Evolutionary conservation across 2,113 vertebrate species (phyloP).

Genomic region (Cyphomyrus discorhynchus): DNA sequence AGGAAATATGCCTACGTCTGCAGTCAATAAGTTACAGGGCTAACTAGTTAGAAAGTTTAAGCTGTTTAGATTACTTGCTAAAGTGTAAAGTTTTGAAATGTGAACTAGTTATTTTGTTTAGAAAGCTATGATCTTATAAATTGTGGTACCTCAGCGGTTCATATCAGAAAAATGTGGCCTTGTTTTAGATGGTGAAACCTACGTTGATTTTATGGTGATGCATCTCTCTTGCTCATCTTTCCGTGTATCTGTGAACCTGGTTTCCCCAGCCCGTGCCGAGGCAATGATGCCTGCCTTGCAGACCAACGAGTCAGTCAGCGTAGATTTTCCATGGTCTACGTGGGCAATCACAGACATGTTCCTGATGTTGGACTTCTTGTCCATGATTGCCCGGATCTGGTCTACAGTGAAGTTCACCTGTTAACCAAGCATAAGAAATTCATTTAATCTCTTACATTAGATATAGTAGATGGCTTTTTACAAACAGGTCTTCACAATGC

Average conservation of each 20-base stretch:
- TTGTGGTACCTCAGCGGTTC: neutral
- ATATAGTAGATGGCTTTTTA: neutral
- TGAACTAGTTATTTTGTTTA: neutral
- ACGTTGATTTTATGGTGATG: slow-evolving; percentile 42
- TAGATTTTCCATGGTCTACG: slow-evolving; percentile 48
- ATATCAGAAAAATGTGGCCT: neutral
- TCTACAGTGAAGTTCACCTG: slow-evolving; percentile 51
- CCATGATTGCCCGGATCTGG: slow-evolving; percentile 47
- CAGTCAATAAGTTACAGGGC: neutral
- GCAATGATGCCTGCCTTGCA: slow-evolving; percentile 44
- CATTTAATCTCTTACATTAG: neutral
- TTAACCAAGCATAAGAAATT: neutral
- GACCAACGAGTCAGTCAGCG: slow-evolving; percentile 43
- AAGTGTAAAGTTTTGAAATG: neutral
- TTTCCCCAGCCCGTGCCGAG: slow-evolving; percentile 40
- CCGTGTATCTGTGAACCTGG: slow-evolving; percentile 42
- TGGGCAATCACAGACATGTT: slow-evolving; percentile 53
- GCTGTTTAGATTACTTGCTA: neutral
- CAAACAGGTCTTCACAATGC: neutral
- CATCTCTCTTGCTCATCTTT: slow-evolving; percentile 50
- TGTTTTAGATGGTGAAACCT: slow-evolving; percentile 21
- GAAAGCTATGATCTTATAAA: neutral
- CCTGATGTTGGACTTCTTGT: slow-evolving; percentile 53
- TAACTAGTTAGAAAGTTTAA: neutral
- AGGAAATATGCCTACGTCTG: neutral